Conservation (phyloP, 2,888 invertebrate species). For the Ischnus inquisitorius region DNA sequence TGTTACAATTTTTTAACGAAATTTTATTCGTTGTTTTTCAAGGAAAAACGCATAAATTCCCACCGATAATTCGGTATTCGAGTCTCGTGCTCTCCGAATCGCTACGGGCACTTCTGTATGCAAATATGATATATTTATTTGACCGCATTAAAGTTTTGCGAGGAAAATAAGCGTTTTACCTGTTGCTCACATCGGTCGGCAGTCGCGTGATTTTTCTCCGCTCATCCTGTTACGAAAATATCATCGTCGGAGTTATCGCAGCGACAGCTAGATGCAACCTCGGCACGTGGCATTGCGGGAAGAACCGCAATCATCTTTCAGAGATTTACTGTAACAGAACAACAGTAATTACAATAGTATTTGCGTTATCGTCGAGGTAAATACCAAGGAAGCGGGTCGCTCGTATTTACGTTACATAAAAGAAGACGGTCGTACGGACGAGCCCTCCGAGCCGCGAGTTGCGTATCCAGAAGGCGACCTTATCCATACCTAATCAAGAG, state of each 20-base stretch:
- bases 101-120: neutral
- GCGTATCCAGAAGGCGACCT: conserved; percentile 69
- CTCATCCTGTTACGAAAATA: neutral
- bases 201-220: conserved; percentile 23
- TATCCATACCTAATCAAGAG: conserved; percentile 45
- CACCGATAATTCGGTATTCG: neutral
- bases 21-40: neutral
- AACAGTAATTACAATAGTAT: conserved; percentile 31
- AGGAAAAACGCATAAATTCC: conserved; percentile 21
- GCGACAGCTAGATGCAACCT: neutral
- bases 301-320: conserved; percentile 38
- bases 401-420: conserved; percentile 59
- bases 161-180: neutral
- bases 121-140: neutral
- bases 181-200: neutral
- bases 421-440: conserved; percentile 44
- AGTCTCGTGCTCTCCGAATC: neutral
- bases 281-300: conserved; percentile 2
- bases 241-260: neutral
- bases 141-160: neutral
- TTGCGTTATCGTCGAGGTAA: conserved; percentile 42
- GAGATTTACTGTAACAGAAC: conserved; percentile 30
- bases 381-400: conserved; percentile 18
- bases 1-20: neutral
- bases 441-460: conserved; percentile 67